Evolutionary conservation across 2,888 invertebrate species (phyloP).

Genomic region (Blera fallax): DNA sequence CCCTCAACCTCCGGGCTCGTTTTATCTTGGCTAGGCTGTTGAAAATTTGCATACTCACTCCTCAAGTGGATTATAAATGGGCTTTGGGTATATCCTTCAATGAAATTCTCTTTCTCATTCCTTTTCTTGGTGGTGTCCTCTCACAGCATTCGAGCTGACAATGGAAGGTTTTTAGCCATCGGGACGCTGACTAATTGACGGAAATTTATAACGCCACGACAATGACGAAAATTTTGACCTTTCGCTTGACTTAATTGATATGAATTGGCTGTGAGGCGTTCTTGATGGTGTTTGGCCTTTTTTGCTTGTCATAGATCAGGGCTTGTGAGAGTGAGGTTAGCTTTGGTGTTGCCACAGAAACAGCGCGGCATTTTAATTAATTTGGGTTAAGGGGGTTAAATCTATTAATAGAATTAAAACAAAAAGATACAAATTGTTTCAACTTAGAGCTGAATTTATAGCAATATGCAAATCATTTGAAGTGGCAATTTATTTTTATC

Average conservation of each 20-base stretch:
- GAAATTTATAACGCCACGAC: constrained; percentile 37
- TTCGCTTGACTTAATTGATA: constrained; percentile 40
- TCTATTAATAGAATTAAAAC: constrained; percentile 16
- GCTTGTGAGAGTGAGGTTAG: not conserved
- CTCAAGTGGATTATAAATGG: not conserved
- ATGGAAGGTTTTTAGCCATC: not conserved
- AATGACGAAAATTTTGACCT: constrained; percentile 50
- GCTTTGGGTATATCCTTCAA: not conserved
- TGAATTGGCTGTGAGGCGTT: constrained; percentile 4
- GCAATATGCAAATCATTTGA: constrained; percentile 24
- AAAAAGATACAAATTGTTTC: not conserved
- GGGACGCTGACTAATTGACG: constrained; percentile 25
- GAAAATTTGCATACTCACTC: constrained; percentile 24
- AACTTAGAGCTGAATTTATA: not conserved
- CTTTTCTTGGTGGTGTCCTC: not conserved
- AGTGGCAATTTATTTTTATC: constrained; percentile 12
- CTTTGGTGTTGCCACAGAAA: constrained; percentile 5
- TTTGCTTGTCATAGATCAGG: constrained; percentile 7
- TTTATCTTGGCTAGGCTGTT: not conserved
- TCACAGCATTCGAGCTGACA: constrained; percentile 4
- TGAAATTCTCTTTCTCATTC: not conserved
- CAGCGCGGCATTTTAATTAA: constrained; percentile 15
- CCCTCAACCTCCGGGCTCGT: not conserved
- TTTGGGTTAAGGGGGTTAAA: not conserved
- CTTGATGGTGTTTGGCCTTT: not conserved